Base-by-base conservation (phyloP, 1,140 invertebrate genomes). In the Calosoma granatense region DNA sequence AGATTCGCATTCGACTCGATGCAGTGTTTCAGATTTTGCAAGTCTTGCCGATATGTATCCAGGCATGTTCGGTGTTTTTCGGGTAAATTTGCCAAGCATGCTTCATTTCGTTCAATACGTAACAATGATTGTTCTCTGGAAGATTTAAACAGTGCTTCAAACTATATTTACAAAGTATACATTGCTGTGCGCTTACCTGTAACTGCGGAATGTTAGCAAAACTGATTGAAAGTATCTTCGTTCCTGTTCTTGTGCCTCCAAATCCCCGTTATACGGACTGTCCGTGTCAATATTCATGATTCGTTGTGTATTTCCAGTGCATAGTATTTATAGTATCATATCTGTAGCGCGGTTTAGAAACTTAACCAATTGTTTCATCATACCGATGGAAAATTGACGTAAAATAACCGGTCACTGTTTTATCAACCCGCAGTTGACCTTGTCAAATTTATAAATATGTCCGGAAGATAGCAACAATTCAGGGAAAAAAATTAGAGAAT, bases 1-100 rank as follows among this genome's bases (percentile, higher is more conserved):
- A 97, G 82, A 51, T 82, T 76, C 63, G 88, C 84, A 72, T 97
- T 97, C 54, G 85, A 82, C 47, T 92, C 88, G 20, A 97, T 83
- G 66, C 90, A 92, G 39, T 77, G 75, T 66, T 83, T 82, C 6
- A 95, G 79, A 43, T 81, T 79, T 26, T 82, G 74, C 52, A 97
- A 72, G 70, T 94, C 88, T 2, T 83, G 76, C 39, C 76, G 78
- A 68, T 95, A 97, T 56, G 85, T 83, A 12, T 76, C 72, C 0
- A 97, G 72, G 59, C 91, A 75, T 53, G 81, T 74, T 67, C 90
- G 86, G 70, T 97, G 92, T 21, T 79, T 78, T 22, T 73, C 55
- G 12, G 90, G 85, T 20, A 95, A 71, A n/a, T 79, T 81, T 2
- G 81, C 75, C 15, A 93, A 78, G 67, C 90, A 90, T 41, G 77